Conservation (phyloP, 2,888 invertebrate genomes). For the Erannis defoliaria region DNA sequence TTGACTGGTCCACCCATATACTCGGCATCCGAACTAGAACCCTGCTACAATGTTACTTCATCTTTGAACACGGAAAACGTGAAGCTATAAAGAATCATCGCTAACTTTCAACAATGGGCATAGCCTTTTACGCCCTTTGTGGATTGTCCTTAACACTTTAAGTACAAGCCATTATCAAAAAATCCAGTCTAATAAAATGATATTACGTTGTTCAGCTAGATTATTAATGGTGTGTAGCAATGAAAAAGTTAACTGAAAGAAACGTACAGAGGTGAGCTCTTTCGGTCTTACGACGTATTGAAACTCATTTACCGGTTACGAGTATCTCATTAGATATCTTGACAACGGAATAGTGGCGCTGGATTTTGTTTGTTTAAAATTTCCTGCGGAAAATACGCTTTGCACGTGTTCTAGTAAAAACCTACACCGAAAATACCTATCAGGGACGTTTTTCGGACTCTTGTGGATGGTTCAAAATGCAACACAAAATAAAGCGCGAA, state of each 20-base stretch:
- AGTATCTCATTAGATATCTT: conserved; percentile 23
- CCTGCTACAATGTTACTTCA: conserved; percentile 23
- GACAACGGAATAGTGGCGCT: conserved; percentile 8
- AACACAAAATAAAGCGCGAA: too few species aligned
- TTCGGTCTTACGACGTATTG: conserved; percentile 24
- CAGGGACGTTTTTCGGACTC: too few species aligned
- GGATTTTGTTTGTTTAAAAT: conserved; percentile 25
- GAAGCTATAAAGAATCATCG: conserved; percentile 23
- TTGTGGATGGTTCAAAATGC: too few species aligned
- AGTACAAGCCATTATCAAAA: conserved; percentile 27
- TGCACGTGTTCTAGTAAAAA: neutral
- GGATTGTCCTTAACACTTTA: conserved; percentile 29
- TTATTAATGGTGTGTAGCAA: conserved; percentile 30
- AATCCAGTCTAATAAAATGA: conserved; percentile 34
- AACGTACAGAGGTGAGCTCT: conserved; percentile 26
- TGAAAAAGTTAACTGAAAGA: conserved; percentile 29
- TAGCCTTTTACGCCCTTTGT: conserved; percentile 26
- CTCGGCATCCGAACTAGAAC: conserved; percentile 4
- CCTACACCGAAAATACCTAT: neutral
- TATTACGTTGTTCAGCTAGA: conserved; percentile 24
- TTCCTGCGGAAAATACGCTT: neutral
- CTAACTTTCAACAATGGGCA: conserved; percentile 26
- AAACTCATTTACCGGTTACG: conserved; percentile 23
- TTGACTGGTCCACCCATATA: conserved; percentile 24
- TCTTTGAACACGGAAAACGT: conserved; percentile 21